These are phyloP conservation scores for Macrostomum lignano DNA, from an alignment of 1,140 invertebrate genomes.

Conservation along the genomic window DNA sequence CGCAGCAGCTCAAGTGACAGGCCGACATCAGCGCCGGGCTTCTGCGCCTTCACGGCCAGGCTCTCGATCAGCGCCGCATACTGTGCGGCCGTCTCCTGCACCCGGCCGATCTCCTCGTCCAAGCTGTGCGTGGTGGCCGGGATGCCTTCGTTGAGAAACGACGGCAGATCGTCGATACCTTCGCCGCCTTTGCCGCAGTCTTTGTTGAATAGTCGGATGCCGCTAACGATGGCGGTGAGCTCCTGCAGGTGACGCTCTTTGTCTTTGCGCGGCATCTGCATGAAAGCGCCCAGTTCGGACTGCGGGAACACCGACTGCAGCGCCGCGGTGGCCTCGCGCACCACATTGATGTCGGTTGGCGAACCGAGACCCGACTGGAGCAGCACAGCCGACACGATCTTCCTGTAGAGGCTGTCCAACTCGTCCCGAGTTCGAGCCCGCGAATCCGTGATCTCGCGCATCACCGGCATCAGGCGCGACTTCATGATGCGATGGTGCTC, in stretches of 20 bases:
- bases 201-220: slow-evolving; percentile 29
- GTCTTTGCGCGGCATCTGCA: slow-evolving; percentile 29
- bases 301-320: slow-evolving; percentile 42
- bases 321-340: slow-evolving; percentile 35
- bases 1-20: slow-evolving; percentile 13
- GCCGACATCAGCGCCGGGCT: too few relatives aligned
- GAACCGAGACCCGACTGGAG: slow-evolving; percentile 25
- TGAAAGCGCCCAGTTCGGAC: slow-evolving; percentile 37
- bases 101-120: slow-evolving; percentile 19
- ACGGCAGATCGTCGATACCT: slow-evolving; percentile 28
- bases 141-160: slow-evolving; percentile 27
- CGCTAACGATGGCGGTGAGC: slow-evolving; percentile 25
- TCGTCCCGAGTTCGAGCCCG: slow-evolving; percentile 25
- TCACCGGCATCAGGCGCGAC: slow-evolving; percentile 23
- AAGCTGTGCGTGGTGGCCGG: slow-evolving; percentile 27
- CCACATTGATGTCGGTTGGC: slow-evolving; percentile 28
- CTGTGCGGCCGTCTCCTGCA: slow-evolving; percentile 11
- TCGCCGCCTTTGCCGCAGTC: slow-evolving; percentile 29
- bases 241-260: slow-evolving; percentile 26
- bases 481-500: slow-evolving; percentile 27
- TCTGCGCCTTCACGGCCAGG: too few relatives aligned
- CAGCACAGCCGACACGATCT: slow-evolving; percentile 27
- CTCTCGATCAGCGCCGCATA: too few relatives aligned
- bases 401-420: slow-evolving; percentile 25
- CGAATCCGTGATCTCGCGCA: slow-evolving; percentile 26